A percentile compares a stretch with the other conserved stretches of the same genome.
These are phyloP conservation scores for Ruditapes philippinarum DNA, from an alignment of 1,140 invertebrate species.

Conservation along the genomic window DNA sequence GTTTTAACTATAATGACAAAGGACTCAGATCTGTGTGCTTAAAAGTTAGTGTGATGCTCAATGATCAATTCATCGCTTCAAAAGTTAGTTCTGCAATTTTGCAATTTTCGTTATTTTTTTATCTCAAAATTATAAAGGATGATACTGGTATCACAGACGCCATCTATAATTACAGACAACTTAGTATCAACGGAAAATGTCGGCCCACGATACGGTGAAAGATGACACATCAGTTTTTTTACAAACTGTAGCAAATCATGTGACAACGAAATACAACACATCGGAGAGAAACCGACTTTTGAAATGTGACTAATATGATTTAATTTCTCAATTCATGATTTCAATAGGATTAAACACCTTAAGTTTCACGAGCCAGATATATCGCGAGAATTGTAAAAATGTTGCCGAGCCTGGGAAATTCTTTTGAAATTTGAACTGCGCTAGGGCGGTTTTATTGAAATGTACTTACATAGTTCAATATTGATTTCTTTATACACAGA, in stretches of 20 bases:
- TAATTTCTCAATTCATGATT: neutral
- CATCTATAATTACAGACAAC: too few relatives aligned
- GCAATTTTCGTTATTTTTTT: too few relatives aligned
- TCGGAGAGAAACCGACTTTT: neutral
- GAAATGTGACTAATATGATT: constrained; percentile 7
- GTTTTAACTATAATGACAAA: too few relatives aligned
- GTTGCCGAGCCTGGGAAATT: neutral
- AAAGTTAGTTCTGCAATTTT: too few relatives aligned
- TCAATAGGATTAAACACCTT: constrained; percentile 3
- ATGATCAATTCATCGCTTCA: too few relatives aligned
- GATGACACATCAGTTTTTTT: constrained; percentile 26
- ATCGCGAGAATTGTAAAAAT: neutral
- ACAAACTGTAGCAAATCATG: neutral
- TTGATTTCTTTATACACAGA: neutral
- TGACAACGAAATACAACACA: neutral
- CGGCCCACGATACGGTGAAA: too few relatives aligned
- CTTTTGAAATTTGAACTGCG: neutral
- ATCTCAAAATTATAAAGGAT: too few relatives aligned
- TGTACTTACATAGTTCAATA: constrained; percentile 7
- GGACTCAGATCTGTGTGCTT: too few relatives aligned
- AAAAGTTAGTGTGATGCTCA: too few relatives aligned
- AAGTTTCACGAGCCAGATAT: neutral
- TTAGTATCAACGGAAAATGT: too few relatives aligned
- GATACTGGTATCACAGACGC: too few relatives aligned
- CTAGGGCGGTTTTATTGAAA: neutral